phyloP scores from a whole-genome alignment of 64 coral and sea anemone genomes.

The Hydrozoanthus tunicans region DNA sequence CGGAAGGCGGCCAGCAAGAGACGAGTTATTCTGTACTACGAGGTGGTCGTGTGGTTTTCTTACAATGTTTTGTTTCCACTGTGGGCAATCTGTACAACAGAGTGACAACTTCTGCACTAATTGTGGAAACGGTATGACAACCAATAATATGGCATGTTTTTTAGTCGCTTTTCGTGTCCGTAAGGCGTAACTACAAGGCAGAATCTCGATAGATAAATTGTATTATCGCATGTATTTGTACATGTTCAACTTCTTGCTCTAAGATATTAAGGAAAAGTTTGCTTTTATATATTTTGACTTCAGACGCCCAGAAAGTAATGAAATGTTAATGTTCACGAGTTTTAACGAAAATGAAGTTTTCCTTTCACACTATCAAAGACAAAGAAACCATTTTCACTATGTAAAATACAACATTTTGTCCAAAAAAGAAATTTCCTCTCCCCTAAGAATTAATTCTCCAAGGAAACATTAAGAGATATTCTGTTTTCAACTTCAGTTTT shows the following conservation, averaged over 20 bases:
- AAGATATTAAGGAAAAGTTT: not conserved
- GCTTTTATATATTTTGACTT: too few relatives aligned
- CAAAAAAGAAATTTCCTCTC: not conserved
- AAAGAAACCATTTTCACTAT: not conserved
- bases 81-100: slow-evolving; percentile 9
- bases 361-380: too few relatives aligned
- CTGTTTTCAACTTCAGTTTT: slow-evolving; percentile 13
- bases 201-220: not conserved
- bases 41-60: not conserved
- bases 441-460: not conserved
- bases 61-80: not conserved
- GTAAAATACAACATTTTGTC: not conserved
- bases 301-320: not conserved
- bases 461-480: not conserved
- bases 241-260: not conserved
- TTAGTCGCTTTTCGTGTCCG: not conserved
- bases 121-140: not conserved
- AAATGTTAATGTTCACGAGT: too few relatives aligned
- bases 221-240: not conserved
- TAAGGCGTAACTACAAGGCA: not conserved
- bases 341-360: too few relatives aligned
- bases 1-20: too few relatives aligned
- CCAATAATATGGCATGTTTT: slow-evolving; percentile 1
- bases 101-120: not conserved
- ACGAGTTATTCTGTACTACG: too few relatives aligned